A percentile compares a stretch with the other conserved stretches of the same genome.
These are phyloP conservation scores for Mola mola DNA, from an alignment of 2,113 vertebrate species.

Conservation along the genomic window DNA sequence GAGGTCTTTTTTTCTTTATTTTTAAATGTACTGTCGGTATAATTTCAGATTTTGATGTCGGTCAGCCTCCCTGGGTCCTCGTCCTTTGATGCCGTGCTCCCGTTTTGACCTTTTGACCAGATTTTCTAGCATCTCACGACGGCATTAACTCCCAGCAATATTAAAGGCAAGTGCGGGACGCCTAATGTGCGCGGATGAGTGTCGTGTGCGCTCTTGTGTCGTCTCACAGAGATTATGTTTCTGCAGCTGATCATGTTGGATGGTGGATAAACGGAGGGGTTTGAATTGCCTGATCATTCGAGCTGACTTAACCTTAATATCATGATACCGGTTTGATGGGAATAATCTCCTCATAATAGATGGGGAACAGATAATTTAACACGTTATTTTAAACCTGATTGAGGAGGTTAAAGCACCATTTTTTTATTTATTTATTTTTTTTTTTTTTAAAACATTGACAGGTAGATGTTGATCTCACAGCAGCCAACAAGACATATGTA, in stretches of 20 bases:
- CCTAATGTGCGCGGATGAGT: conserved; percentile 32
- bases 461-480: too few relatives aligned
- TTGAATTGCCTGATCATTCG: conserved; percentile 54
- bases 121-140: conserved; percentile 19
- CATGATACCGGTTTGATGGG: conserved; percentile 50
- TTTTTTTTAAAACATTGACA: too few relatives aligned
- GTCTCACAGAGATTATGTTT: conserved; percentile 54
- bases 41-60: conserved; percentile 26
- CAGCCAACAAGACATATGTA: too few relatives aligned
- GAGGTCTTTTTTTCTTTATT: conserved; percentile 12
- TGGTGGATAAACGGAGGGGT: conserved; percentile 59
- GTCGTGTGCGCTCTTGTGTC: conserved; percentile 20
- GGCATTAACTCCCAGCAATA: conserved; percentile 33
- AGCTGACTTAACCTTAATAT: conserved; percentile 74
- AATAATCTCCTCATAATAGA: conserved; percentile 47
- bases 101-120: conserved; percentile 47
- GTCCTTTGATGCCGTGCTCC: conserved; percentile 12
- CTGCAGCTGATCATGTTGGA: conserved; percentile 57
- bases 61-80: conserved; percentile 13
- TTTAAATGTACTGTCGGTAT: conserved; percentile 4
- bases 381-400: too few relatives aligned
- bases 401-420: too few relatives aligned
- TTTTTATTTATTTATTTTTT: too few relatives aligned
- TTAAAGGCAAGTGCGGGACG: conserved; percentile 29
- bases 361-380: too few relatives aligned